Conservation (phyloP, 2,797 vertebrate species). For the Bovichtus diacanthus region DNA sequence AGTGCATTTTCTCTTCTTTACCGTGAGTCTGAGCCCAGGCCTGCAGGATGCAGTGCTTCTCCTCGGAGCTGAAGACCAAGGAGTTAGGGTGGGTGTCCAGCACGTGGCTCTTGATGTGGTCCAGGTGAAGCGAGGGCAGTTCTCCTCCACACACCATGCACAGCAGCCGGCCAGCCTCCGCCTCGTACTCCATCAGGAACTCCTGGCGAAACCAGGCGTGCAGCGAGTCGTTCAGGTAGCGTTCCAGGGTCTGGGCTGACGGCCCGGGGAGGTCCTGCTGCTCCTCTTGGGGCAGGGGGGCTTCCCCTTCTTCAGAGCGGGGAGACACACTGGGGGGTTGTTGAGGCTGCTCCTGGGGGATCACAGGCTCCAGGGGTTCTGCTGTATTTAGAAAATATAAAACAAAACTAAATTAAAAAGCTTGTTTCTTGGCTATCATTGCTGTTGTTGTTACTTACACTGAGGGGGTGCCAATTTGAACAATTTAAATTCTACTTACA, state of each 20-base stretch:
- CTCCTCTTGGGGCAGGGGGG: constrained; percentile 42
- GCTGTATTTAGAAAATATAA: constrained; percentile 5
- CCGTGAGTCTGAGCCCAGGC: constrained; percentile 88
- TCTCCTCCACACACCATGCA: constrained; percentile 92
- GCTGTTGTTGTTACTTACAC: not conserved
- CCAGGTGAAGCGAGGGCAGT: constrained; percentile 91
- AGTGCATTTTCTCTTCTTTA: constrained; percentile 49
- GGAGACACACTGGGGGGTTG: constrained; percentile 49
- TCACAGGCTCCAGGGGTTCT: constrained; percentile 59
- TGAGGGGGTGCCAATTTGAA: not conserved
- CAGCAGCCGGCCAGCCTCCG: constrained; percentile 87
- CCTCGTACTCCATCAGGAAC: constrained; percentile 96
- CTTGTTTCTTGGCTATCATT: not conserved
- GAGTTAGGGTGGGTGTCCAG: constrained; percentile 91
- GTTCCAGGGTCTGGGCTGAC: constrained; percentile 84
- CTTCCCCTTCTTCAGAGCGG: constrained; percentile 44
- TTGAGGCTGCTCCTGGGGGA: constrained; percentile 58
- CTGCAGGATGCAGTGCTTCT: constrained; percentile 91
- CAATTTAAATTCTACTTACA: not conserved
- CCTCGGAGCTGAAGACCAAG: constrained; percentile 88
- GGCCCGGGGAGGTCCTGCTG: constrained; percentile 71
- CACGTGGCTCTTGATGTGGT: constrained; percentile 93
- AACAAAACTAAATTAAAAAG: not conserved
- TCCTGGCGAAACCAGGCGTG: constrained; percentile 94
- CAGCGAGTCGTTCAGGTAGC: constrained; percentile 92